These are phyloP conservation scores for Chiloscyllium plagiosum DNA, from an alignment of 2,113 vertebrate species.

Conservation along the genomic window DNA sequence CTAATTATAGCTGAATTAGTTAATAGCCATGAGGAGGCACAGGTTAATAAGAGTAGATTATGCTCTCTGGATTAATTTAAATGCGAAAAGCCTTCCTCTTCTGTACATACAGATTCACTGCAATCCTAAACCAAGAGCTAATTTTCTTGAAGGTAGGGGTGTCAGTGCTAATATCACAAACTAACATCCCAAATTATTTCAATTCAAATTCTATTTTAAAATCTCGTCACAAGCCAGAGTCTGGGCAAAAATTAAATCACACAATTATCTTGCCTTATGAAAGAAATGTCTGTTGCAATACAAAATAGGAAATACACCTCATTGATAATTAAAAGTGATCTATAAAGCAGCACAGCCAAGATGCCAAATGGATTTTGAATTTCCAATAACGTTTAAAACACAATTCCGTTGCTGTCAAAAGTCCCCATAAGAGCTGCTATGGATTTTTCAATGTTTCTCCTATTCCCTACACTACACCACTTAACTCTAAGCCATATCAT, in stretches of 20 bases:
- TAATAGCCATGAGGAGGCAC: background rate
- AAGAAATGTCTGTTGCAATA: slow-evolving; percentile 5
- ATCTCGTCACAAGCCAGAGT: background rate
- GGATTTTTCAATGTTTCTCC: slow-evolving; percentile 43
- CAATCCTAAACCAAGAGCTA: background rate
- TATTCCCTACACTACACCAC: slow-evolving; percentile 48
- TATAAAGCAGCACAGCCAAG: background rate
- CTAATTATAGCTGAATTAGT: background rate
- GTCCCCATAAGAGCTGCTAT: slow-evolving; percentile 27
- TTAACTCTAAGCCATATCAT: slow-evolving; percentile 51
- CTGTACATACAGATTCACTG: background rate
- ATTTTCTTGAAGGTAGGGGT: background rate
- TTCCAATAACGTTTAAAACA: background rate
- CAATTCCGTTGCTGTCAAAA: slow-evolving; percentile 9
- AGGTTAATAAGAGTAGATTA: background rate
- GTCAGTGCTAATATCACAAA: background rate
- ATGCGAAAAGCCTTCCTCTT: background rate
- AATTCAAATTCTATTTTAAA: background rate
- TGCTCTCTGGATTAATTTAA: slow-evolving; percentile 8
- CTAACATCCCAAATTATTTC: background rate
- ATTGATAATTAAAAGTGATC: background rate
- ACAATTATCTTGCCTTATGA: background rate
- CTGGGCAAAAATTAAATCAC: background rate
- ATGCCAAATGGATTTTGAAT: background rate
- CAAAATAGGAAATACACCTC: background rate